A percentile compares a stretch with the other conserved stretches of the same genome.
phyloP scores from a whole-genome alignment of 2,797 vertebrate species.

The Eulemur mongoz region DNA sequence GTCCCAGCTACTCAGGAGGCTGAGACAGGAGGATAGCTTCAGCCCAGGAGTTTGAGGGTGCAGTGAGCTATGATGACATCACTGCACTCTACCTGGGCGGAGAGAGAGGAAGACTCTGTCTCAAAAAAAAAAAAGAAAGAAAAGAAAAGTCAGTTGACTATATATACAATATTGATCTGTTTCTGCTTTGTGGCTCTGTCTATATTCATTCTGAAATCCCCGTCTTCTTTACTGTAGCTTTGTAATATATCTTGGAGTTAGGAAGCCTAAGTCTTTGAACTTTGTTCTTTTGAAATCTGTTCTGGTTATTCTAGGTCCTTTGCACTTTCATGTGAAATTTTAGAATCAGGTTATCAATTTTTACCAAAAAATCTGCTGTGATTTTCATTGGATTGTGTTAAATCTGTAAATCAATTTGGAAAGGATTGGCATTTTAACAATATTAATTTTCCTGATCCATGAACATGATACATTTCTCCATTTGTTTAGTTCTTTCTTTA shows the following conservation, averaged over 20 bases:
- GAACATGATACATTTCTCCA: not conserved
- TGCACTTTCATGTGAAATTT: not conserved
- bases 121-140: too few relatives aligned
- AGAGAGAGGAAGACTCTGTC: too few relatives aligned
- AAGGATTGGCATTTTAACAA: not conserved
- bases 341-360: not conserved
- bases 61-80: too few relatives aligned
- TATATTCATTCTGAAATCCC: not conserved
- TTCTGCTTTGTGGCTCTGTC: not conserved
- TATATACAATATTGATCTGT: too few relatives aligned
- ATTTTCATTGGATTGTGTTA: not conserved
- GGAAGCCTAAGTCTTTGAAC: not conserved
- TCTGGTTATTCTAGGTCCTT: not conserved
- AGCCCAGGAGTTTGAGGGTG: too few relatives aligned
- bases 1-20: not conserved
- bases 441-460: not conserved
- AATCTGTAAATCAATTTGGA: not conserved
- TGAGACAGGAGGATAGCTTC: not conserved
- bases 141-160: too few relatives aligned
- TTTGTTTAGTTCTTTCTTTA: not conserved
- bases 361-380: not conserved
- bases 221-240: not conserved
- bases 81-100: too few relatives aligned
- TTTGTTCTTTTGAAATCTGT: not conserved
- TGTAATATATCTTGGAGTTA: not conserved